phyloP scores from a whole-genome alignment of 2,888 invertebrate genomes.

The Stenchaetothrips biformis region DNA sequence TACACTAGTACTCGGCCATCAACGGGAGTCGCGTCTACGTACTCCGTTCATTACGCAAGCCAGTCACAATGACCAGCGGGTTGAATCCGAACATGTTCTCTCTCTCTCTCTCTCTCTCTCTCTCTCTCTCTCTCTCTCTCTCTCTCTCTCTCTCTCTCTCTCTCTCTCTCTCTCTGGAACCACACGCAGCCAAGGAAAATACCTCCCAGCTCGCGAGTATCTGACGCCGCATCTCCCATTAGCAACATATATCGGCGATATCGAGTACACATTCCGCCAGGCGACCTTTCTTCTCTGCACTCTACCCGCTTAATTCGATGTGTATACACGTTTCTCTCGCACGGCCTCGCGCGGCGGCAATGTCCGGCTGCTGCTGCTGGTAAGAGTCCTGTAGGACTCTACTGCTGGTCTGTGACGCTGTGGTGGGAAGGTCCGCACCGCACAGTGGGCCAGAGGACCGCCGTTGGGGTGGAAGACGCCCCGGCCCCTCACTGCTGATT shows the following conservation, averaged over 20 bases:
- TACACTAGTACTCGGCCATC: no score
- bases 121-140: background rate
- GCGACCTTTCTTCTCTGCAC: background rate
- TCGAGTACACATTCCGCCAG: background rate
- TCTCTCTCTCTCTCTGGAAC: background rate
- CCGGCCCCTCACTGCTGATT: no score
- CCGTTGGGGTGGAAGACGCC: no score
- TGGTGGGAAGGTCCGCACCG: background rate
- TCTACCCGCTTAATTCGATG: background rate
- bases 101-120: background rate
- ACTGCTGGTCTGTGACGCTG: background rate
- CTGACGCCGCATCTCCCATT: constrained; percentile 3
- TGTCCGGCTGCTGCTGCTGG: background rate
- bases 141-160: background rate
- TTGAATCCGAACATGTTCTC: background rate
- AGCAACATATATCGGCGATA: background rate
- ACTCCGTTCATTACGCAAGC: no score
- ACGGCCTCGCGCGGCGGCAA: background rate
- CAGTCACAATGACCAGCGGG: no score
- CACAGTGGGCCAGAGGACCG: no score
- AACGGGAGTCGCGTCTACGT: no score
- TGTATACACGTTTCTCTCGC: background rate
- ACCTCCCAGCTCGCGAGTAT: background rate
- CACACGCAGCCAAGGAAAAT: constrained; percentile 10
- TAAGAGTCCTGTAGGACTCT: no score